Percentiles rank a stretch among this genome's conserved stretches.
Evolutionary conservation across 1,140 invertebrate species (phyloP).

Genomic region (Calephelis nemesis): DNA sequence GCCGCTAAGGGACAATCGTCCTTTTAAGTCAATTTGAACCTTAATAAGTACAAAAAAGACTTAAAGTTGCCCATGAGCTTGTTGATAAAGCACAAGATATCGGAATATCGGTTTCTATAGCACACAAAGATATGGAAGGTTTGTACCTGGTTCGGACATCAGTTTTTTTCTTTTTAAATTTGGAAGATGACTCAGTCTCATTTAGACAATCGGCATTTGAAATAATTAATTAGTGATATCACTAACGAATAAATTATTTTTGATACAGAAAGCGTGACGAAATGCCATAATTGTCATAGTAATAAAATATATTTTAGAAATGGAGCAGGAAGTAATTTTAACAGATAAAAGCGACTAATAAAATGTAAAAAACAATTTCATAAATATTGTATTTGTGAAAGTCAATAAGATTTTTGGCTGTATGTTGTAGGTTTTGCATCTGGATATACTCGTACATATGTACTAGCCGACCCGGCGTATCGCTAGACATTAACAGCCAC

Average conservation of each 20-base stretch:
- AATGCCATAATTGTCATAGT: background rate
- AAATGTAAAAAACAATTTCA: too few relatives aligned
- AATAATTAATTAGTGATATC: constrained; percentile 11
- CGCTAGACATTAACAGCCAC: too few relatives aligned
- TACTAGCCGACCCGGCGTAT: too few relatives aligned
- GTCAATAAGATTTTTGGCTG: too few relatives aligned
- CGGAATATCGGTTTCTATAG: constrained; percentile 27
- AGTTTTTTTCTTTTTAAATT: constrained; percentile 15
- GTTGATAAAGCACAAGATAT: constrained; percentile 20
- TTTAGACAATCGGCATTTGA: constrained; percentile 3
- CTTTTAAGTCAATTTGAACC: constrained; percentile 27
- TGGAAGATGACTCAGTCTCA: constrained; percentile 13
- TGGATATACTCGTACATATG: too few relatives aligned
- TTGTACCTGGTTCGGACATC: constrained; percentile 49
- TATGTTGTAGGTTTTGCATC: too few relatives aligned
- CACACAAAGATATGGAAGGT: constrained; percentile 40
- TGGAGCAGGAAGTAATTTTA: too few relatives aligned
- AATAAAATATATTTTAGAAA: background rate
- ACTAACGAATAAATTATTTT: background rate
- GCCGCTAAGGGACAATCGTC: constrained; percentile 65
- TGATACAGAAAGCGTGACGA: background rate
- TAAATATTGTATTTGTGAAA: too few relatives aligned
- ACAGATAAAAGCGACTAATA: too few relatives aligned
- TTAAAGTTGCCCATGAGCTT: background rate
- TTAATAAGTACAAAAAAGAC: background rate